Evolutionary conservation across 23 tunicate genomes (phyloP).

Genomic region (Clavelina lepadiformis): DNA sequence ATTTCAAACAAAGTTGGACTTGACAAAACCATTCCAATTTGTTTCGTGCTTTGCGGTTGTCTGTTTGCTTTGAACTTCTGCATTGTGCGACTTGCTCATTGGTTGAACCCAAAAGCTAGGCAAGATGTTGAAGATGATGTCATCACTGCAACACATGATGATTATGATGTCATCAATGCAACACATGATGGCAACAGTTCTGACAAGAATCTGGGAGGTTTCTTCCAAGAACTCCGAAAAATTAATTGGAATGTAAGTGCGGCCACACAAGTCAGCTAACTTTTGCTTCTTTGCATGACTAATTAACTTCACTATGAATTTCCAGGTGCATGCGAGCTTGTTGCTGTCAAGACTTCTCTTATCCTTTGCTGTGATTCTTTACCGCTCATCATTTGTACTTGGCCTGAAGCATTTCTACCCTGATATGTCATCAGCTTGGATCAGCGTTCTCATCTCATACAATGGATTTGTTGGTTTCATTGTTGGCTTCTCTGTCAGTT

Average conservation of each 20-base stretch:
- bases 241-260: background rate
- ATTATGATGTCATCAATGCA: too few species aligned
- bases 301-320: background rate
- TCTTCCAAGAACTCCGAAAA: background rate
- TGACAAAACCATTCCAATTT: slow-evolving; percentile 16
- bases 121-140: too few species aligned
- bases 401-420: slow-evolving; percentile 36
- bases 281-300: background rate
- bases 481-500: slow-evolving; percentile 28
- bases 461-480: slow-evolving; percentile 51
- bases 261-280: background rate
- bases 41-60: slow-evolving; percentile 23
- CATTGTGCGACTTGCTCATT: slow-evolving; percentile 9
- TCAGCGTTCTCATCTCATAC: slow-evolving; percentile 46
- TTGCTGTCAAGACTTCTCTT: slow-evolving; percentile 38
- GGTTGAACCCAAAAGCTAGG: too few species aligned
- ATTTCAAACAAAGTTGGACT: slow-evolving; percentile 29
- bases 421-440: slow-evolving; percentile 17
- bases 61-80: slow-evolving; percentile 33
- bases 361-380: slow-evolving; percentile 47
- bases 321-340: slow-evolving; percentile 26
- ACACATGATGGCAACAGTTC: background rate
- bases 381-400: slow-evolving; percentile 51
- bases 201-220: background rate
- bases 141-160: too few species aligned